These are phyloP conservation scores for Sprattus sprattus DNA, from an alignment of 2,113 vertebrate genomes.

Conservation along the genomic window DNA sequence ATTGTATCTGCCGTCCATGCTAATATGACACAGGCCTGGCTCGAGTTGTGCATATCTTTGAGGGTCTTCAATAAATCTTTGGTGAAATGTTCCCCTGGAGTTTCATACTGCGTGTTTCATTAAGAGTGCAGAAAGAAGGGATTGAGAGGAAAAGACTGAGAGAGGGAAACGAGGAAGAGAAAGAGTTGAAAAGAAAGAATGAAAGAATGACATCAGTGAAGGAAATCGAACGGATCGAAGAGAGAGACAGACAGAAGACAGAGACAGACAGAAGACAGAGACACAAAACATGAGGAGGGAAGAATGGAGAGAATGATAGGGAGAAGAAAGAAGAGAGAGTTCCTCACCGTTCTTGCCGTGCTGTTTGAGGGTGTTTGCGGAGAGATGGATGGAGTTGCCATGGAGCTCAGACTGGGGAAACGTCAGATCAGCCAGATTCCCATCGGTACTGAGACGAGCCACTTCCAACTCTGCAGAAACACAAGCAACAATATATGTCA, in stretches of 20 bases:
- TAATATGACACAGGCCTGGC: slow-evolving; percentile 3
- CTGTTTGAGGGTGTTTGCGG: slow-evolving; percentile 93
- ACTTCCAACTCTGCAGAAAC: slow-evolving; percentile 84
- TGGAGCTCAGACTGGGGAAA: slow-evolving; percentile 88
- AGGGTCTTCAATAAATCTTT: neutral
- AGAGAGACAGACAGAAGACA: neutral
- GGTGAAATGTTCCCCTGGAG: neutral
- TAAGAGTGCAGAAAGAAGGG: neutral
- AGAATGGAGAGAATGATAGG: slow-evolving; percentile 23
- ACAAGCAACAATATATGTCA: slow-evolving; percentile 4
- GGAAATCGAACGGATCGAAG: neutral
- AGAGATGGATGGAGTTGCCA: slow-evolving; percentile 91
- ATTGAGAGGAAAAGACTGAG: neutral
- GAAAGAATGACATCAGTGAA: neutral
- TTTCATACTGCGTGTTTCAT: neutral
- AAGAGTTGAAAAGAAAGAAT: neutral
- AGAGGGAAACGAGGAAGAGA: neutral
- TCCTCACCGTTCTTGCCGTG: slow-evolving; percentile 92
- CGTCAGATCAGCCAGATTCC: slow-evolving; percentile 87
- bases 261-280: neutral
- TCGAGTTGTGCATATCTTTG: neutral
- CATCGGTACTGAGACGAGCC: slow-evolving; percentile 93
- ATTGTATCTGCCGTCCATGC: neutral
- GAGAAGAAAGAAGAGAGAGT: slow-evolving; percentile 40
- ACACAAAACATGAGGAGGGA: slow-evolving; percentile 29